Conservation (phyloP, 2,113 vertebrate genomes). For the Ameiurus melas region DNA sequence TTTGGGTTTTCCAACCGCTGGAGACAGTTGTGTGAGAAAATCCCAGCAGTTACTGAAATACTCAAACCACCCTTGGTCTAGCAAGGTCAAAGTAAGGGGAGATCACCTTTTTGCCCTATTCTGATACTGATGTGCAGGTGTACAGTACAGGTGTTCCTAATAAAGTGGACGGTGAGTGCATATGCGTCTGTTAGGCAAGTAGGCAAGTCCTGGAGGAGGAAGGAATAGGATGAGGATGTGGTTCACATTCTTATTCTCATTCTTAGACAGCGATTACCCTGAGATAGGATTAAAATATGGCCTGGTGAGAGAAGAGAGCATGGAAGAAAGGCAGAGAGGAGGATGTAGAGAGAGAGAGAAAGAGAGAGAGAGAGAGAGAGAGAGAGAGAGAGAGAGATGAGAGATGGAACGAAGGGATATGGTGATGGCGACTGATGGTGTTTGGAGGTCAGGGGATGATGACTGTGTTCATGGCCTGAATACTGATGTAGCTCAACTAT, state of each 20-base stretch:
- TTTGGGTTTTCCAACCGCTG: neutral
- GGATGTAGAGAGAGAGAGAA: neutral
- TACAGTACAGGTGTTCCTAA: neutral
- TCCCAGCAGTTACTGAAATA: neutral
- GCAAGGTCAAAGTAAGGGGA: too few relatives aligned
- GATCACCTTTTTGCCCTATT: too few relatives aligned
- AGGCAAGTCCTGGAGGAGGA: neutral
- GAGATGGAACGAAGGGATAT: too few relatives aligned
- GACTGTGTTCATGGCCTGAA: conserved; percentile 60
- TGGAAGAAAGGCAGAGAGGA: neutral
- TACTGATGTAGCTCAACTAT: conserved; percentile 51
- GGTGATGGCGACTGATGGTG: neutral
- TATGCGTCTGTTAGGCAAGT: neutral
- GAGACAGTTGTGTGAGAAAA: neutral
- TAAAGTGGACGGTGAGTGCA: neutral
- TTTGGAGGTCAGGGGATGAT: conserved; percentile 46
- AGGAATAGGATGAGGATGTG: neutral
- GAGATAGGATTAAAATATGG: neutral
- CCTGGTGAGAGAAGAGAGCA: neutral
- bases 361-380: too few relatives aligned
- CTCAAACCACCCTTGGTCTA: too few relatives aligned
- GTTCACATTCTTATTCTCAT: neutral
- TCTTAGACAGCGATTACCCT: neutral
- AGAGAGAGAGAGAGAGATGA: neutral
- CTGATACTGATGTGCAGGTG: neutral